A percentile compares a stretch with the other conserved stretches of the same genome.
Conservation (phyloP, 2,113 vertebrate species). For the Elephantulus edwardii region DNA sequence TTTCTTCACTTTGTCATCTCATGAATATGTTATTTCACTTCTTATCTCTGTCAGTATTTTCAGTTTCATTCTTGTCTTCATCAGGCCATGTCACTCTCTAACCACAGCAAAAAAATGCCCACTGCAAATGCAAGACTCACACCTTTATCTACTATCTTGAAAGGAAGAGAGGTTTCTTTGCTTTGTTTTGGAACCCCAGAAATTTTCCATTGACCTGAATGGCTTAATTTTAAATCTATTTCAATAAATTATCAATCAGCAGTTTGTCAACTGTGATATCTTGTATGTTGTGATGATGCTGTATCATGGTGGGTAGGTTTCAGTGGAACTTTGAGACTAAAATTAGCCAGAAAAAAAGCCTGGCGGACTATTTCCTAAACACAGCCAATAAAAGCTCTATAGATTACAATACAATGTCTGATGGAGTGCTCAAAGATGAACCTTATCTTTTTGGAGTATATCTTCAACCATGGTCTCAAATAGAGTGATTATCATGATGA, state of each 20-base stretch:
- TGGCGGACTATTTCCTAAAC: not conserved
- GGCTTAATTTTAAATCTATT: fast-evolving
- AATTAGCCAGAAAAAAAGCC: not conserved
- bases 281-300: not conserved
- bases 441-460: not conserved
- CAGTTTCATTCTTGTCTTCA: not conserved
- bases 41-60: too few relatives aligned
- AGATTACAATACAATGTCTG: not conserved
- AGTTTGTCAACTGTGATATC: not conserved
- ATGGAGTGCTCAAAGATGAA: not conserved
- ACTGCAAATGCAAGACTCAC: not conserved
- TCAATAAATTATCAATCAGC: not conserved
- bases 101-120: not conserved
- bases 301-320: not conserved
- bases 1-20: not conserved
- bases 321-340: not conserved
- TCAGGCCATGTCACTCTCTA: not conserved
- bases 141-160: not conserved
- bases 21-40: too few relatives aligned
- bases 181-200: too few relatives aligned
- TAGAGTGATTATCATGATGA: not conserved
- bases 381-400: not conserved
- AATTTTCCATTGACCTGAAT: not conserved
- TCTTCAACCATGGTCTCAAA: not conserved
- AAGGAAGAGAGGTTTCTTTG: not conserved